phyloP scores from a whole-genome alignment of 35 echinoderm and acorn worm genomes.

The Apostichopus californicus region DNA sequence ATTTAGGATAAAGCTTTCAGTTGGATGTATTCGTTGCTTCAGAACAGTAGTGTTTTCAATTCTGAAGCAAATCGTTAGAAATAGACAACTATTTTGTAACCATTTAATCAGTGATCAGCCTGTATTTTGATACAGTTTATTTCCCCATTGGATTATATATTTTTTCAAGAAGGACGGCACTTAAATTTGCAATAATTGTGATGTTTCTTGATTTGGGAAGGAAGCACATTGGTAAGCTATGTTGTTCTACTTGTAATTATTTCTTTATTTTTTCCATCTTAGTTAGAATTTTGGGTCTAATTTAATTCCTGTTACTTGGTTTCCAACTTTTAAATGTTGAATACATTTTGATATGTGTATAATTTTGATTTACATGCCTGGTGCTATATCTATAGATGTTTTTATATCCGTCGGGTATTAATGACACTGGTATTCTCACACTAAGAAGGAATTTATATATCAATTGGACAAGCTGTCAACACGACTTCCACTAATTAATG shows the following conservation, averaged over 20 bases:
- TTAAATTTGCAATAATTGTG: background rate
- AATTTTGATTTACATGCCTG: no score
- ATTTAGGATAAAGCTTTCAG: background rate
- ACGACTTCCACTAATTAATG: no score
- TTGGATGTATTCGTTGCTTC: background rate
- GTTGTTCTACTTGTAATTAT: background rate
- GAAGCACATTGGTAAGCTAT: background rate
- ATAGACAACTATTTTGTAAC: background rate
- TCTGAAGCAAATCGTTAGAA: background rate
- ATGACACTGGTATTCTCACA: no score
- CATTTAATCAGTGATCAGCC: background rate
- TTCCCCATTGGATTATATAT: background rate
- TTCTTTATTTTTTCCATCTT: no score
- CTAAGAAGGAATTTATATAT: no score
- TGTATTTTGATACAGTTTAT: conserved; percentile 2
- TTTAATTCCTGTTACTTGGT: no score
- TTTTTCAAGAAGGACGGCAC: background rate
- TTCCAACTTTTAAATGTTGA: no score
- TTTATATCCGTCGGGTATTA: no score
- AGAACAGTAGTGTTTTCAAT: background rate
- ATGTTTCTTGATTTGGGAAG: conserved; percentile 9
- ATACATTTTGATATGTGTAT: no score
- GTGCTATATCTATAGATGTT: no score
- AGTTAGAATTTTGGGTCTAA: no score
- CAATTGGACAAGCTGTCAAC: no score